phyloP scores from a whole-genome alignment of 2,888 invertebrate genomes.

The Acleris cristana region DNA sequence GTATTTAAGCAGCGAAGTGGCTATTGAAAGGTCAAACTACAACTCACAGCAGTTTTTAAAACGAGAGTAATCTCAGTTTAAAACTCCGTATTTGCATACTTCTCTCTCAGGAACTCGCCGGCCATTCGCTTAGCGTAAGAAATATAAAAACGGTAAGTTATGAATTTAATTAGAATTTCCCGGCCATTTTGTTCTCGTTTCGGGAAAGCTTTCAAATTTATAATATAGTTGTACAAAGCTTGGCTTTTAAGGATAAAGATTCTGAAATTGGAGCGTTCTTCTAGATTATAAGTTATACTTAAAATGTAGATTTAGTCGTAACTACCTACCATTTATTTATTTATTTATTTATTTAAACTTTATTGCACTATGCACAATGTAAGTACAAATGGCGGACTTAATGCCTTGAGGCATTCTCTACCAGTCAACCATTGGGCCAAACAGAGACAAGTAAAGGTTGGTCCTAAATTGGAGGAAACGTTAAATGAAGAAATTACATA shows the following conservation, averaged over 20 bases:
- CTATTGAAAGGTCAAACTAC: not conserved
- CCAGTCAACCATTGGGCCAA: no score
- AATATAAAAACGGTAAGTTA: constrained; percentile 24
- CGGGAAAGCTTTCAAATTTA: not conserved
- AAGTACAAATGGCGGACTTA: no score
- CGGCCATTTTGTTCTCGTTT: constrained; percentile 13
- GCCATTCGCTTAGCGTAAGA: constrained; percentile 13
- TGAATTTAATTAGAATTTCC: constrained; percentile 21
- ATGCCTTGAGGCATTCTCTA: no score
- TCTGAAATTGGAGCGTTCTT: not conserved
- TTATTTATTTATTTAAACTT: no score
- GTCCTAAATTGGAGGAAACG: no score
- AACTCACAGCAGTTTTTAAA: constrained; percentile 1
- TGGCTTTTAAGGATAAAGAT: constrained; percentile 1
- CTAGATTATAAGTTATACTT: no score
- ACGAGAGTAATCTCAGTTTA: not conserved
- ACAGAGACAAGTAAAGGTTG: no score
- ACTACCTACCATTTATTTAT: no score
- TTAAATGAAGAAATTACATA: no score
- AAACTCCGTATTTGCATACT: constrained; percentile 15
- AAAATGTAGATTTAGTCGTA: no score
- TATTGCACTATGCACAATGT: no score
- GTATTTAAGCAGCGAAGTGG: no score
- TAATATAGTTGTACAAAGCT: constrained; percentile 3
- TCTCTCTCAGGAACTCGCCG: constrained; percentile 7